Percentiles rank a stretch among this genome's conserved stretches.
These are phyloP conservation scores for Toxotes jaculatrix DNA, from an alignment of 2,113 vertebrate species.

Conservation along the genomic window DNA sequence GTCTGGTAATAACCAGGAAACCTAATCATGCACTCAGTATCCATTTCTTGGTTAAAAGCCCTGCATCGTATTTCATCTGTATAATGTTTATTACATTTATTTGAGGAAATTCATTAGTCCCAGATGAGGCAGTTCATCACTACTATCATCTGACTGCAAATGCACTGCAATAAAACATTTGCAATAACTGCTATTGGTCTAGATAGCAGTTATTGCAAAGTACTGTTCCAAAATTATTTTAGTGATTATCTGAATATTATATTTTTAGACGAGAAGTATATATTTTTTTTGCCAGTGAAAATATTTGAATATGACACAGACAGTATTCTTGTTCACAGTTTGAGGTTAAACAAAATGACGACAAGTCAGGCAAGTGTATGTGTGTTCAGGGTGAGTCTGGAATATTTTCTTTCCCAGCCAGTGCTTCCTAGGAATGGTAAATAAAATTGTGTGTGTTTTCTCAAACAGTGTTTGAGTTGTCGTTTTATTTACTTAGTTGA, in stretches of 20 bases:
- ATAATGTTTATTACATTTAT: neutral
- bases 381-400: constrained; percentile 51
- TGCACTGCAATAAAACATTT: neutral
- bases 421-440: constrained; percentile 46
- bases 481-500: constrained; percentile 7
- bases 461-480: constrained; percentile 4
- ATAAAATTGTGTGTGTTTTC: constrained; percentile 50
- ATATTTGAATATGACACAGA: constrained; percentile 13
- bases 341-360: constrained; percentile 8
- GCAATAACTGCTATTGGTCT: neutral
- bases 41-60: neutral
- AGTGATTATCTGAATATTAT: neutral
- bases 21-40: neutral
- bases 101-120: neutral
- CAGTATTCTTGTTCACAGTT: neutral
- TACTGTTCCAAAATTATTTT: neutral
- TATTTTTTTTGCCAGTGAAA: neutral
- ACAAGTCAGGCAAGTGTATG: neutral
- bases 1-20: neutral
- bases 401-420: constrained; percentile 16
- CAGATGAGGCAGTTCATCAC: neutral
- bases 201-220: neutral
- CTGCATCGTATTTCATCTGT: constrained; percentile 13
- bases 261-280: neutral
- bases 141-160: neutral